Percentiles rank a stretch among this genome's conserved stretches.
Conservation (phyloP, 2,797 vertebrate species). For the Phoeniculus purpureus region DNA sequence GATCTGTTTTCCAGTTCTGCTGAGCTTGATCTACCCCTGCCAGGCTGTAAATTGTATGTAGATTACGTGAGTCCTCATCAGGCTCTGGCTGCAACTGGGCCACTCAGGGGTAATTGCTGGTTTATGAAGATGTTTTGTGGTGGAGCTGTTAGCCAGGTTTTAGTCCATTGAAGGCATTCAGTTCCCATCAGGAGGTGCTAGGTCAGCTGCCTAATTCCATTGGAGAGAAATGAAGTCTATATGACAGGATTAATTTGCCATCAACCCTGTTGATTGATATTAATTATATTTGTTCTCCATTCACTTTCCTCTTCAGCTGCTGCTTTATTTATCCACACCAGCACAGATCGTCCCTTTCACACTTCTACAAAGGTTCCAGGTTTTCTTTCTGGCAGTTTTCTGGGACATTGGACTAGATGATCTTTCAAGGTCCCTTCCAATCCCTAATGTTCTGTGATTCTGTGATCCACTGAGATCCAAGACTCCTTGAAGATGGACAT, state of each 20-base stretch:
- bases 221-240: neutral
- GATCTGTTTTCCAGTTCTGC: neutral
- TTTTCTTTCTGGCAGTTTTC: neutral
- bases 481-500: neutral
- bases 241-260: conserved; percentile 18
- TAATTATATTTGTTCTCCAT: neutral
- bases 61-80: neutral
- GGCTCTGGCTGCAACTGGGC: neutral
- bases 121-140: neutral
- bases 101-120: neutral
- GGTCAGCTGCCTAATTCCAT: neutral
- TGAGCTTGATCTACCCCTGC: neutral
- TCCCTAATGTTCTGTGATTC: no score
- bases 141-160: neutral
- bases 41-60: neutral
- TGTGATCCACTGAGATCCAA: neutral
- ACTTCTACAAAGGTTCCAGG: neutral
- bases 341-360: neutral
- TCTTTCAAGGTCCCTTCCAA: no score
- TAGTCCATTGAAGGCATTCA: neutral
- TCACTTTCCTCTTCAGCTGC: neutral
- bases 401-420: neutral
- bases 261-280: neutral
- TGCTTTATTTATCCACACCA: neutral
- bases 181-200: neutral